Evolutionary conservation across 2,888 invertebrate species (phyloP), one percentile per base, ranked within the genome.

Genomic region (Dryococelus australis): DNA sequence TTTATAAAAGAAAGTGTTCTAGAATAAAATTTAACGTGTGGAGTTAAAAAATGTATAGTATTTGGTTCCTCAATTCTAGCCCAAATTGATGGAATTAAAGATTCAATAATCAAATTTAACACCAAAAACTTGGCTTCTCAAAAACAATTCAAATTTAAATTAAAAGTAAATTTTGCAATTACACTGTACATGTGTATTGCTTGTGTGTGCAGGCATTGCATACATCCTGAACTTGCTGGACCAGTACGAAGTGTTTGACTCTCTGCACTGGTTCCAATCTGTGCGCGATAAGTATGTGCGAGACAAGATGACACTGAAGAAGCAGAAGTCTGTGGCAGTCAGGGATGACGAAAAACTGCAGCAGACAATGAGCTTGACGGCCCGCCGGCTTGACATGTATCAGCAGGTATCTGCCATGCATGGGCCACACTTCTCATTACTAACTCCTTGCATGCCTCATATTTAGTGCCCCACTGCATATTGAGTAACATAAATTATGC

Each of bases 261-360:
- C 97, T 0, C 93, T 99, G 10, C 98, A 98, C 92, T 99, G 99
- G 99, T 99, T 99, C 91, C 95, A 97, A 90, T 97, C 98, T 4
- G 96, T 98, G 16, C 94, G 95, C 91, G 94, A 95, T 86, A 96
- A 97, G 91, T 96, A 97, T 90, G 92, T 92, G 10, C 93, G 93
- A 43, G 97, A 98, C 91, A 94, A 94, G 88, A 92, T 91, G 88
- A 90, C 92, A 80, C 92, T 95, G 20, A 65, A 81, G 26, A 89
- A 87, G 81, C 89, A 90, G 86, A 90, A 90, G 86, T 87, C 89
- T 43, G 86, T 87, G 85, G 90, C 90, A 43, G 89, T 86, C 92
- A 94, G 94, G 90, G 94, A 96, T n/a, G 96, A 98, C 90, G 95
- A 97, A 89, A 99, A 99, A 91, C 93, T 99, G n/a, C 96, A 97